A percentile compares a stretch with the other conserved stretches of the same genome.
These are phyloP conservation scores for Lasioglossum malachurum DNA, from an alignment of 2,888 invertebrate genomes.

Conservation along the genomic window DNA sequence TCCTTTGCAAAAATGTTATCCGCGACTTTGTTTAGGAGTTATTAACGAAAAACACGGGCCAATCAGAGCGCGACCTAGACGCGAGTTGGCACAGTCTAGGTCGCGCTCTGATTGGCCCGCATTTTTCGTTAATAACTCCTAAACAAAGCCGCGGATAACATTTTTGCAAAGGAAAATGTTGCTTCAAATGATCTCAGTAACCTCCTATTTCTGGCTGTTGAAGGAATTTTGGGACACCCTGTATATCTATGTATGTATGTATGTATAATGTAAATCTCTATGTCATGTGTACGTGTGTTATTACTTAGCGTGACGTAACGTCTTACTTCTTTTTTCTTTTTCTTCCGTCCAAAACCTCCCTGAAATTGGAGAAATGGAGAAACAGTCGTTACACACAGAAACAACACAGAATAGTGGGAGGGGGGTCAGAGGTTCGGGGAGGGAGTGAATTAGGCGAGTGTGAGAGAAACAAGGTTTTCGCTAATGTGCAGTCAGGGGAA, in stretches of 20 bases:
- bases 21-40: too few species aligned
- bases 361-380: slow-evolving; percentile 88
- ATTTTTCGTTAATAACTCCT: too few species aligned
- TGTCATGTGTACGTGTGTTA: slow-evolving; percentile 48
- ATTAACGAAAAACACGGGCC: too few species aligned
- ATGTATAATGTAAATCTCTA: slow-evolving; percentile 3
- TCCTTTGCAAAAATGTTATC: too few species aligned
- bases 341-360: slow-evolving; percentile 98
- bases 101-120: too few species aligned
- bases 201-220: too few species aligned
- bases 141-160: too few species aligned
- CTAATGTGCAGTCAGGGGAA: slow-evolving; percentile 32
- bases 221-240: too few species aligned
- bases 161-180: too few species aligned
- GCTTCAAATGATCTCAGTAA: too few species aligned
- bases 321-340: slow-evolving; percentile 99
- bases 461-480: slow-evolving; percentile 45
- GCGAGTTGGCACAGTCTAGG: too few species aligned
- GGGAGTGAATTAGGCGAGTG: not conserved
- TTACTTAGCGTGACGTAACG: slow-evolving; percentile 85
- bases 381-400: slow-evolving; percentile 85
- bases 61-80: too few species aligned
- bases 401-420: slow-evolving; percentile 70
- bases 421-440: not conserved
- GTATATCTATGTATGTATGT: not conserved